Base-by-base conservation (phyloP, 2,113 vertebrate species). In the Calyptommatus sinebrachiatus region DNA sequence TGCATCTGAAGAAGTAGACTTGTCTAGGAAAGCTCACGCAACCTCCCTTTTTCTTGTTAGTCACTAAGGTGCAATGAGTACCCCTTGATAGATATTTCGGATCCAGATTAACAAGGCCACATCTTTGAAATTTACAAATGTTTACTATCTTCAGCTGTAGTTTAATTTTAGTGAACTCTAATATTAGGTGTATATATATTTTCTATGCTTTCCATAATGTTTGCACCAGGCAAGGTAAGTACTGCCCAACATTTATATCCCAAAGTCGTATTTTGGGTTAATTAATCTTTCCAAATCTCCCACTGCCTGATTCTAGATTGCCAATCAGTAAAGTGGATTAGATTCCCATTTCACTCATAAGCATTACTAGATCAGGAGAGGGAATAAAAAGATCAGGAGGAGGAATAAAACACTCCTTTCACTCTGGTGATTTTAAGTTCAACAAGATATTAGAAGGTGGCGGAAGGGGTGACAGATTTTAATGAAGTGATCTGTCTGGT, bases 291-390 rank as follows among this genome's bases (percentile, higher is more conserved):
- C 61, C 65, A 16, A n/a, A 28, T 8, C 31, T 61, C 22, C 24
- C 41, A 61, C 18, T 7, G 53, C 18, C 31, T 20, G 26, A 16
- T 41, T 48, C 57, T n/a, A 22, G 29, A 18, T 18, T 62, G n/a
- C 41, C 60, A 78, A 71, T 63, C 53, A 22, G 68, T 79, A 71
- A 62, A 50, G 69, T 65, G 60, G 69, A 31, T 46, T 63, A 79
- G 62, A 46, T 48, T 69, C n/a, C 21, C n/a, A 9, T 63, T 71
- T 71, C 26, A 29, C 35, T 22, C 1, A 4, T 61, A 48, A 63
- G n/a, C 9, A 2, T 24, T 24, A 7, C n/a, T 24, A 71, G 26
- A 62, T n/a, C 26, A 4, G 50, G 28, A 7, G 50, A 2, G 1
- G 12, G 7, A n/a, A n/a, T 41, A 41, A 41, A 41, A 41, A 71